Percentiles rank a stretch among this genome's conserved stretches.
Evolutionary conservation across 2,113 vertebrate genomes (phyloP).

Genomic region (Prunella himalayana): DNA sequence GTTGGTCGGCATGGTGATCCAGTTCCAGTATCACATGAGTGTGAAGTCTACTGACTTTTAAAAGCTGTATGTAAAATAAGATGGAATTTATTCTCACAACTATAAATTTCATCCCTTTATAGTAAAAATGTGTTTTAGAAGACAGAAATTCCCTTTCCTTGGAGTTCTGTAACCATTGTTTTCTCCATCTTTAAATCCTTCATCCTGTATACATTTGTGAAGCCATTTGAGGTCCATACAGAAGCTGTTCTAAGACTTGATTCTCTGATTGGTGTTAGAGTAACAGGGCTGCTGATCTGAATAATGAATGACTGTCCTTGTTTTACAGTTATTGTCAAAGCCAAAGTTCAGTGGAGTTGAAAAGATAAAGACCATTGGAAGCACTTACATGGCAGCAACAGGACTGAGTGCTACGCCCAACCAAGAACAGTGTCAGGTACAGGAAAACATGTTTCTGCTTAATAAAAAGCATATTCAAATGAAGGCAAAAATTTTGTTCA

Average conservation of each 20-base stretch:
- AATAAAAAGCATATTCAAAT: not conserved
- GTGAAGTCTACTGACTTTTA: not conserved
- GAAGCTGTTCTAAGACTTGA: not conserved
- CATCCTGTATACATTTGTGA: not conserved
- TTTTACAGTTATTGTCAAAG: conserved; percentile 87
- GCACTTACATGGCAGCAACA: conserved; percentile 97
- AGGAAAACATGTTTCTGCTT: not conserved
- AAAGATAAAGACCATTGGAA: conserved; percentile 98
- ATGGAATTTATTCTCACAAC: not conserved
- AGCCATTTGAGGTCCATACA: not conserved
- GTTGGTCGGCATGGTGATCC: not conserved
- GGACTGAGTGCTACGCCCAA: conserved; percentile 88
- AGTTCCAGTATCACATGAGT: not conserved
- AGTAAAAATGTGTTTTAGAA: not conserved
- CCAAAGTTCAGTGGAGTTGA: conserved; percentile 98
- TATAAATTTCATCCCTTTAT: not conserved
- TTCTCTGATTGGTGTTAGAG: not conserved
- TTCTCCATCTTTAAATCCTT: not conserved
- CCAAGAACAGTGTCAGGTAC: conserved; percentile 89
- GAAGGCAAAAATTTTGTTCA: not conserved
- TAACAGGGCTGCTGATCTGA: not conserved
- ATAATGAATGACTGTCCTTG: not conserved
- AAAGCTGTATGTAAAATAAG: not conserved
- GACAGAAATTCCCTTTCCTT: not conserved
- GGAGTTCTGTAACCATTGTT: not conserved